Percentiles rank a stretch among this genome's conserved stretches.
phyloP scores from a whole-genome alignment of 2,113 vertebrate species.

The Dunckerocampus dactyliophorus region DNA sequence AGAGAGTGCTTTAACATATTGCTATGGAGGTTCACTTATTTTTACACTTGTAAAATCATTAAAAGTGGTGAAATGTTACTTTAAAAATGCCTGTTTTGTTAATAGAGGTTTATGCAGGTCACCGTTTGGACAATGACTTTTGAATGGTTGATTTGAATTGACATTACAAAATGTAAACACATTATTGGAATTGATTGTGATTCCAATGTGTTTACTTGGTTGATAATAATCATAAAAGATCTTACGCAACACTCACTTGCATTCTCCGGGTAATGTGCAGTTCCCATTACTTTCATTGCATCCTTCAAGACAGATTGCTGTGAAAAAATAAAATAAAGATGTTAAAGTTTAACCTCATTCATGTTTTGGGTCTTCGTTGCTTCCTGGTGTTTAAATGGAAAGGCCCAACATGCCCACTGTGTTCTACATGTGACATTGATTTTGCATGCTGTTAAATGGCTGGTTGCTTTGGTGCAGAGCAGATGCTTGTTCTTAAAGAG shows the following conservation, averaged over 20 bases:
- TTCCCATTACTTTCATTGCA: conserved; percentile 89
- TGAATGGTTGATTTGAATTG: too few species aligned
- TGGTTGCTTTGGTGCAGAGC: conserved; percentile 59
- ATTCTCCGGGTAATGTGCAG: conserved; percentile 89
- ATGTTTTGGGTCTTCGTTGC: conserved; percentile 2
- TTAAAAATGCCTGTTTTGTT: too few species aligned
- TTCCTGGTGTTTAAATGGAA: conserved; percentile 24
- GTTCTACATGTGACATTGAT: conserved; percentile 50
- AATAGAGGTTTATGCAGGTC: too few species aligned
- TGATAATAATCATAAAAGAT: background rate
- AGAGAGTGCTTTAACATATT: too few species aligned
- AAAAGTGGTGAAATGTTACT: too few species aligned
- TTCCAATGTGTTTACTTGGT: too few species aligned
- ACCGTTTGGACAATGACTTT: too few species aligned
- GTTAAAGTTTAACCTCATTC: background rate
- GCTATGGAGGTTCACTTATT: too few species aligned
- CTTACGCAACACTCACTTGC: conserved; percentile 81
- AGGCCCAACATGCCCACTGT: conserved; percentile 27
- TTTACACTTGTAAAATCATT: too few species aligned
- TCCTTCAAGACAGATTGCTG: conserved; percentile 91
- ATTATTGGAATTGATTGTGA: too few species aligned
- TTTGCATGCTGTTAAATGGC: conserved; percentile 56
- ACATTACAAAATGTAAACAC: too few species aligned
- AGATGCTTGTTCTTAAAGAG: conserved; percentile 66
- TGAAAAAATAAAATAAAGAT: conserved; percentile 17